Percentiles rank a stretch among this genome's conserved stretches.
These are phyloP conservation scores for Natator depressus DNA, from an alignment of 2,113 vertebrate species.

Conservation along the genomic window DNA sequence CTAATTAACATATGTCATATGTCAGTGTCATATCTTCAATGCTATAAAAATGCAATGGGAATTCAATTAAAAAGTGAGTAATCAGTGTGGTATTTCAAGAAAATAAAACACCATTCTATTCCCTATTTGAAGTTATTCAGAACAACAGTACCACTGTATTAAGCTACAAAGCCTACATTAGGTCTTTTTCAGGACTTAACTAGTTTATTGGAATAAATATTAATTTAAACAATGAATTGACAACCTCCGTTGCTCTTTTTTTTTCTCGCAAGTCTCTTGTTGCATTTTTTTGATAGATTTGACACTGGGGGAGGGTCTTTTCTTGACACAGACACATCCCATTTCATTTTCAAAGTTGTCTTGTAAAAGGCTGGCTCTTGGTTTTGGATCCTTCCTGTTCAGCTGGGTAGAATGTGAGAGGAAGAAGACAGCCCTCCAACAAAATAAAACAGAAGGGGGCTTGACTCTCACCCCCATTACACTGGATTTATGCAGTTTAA, in stretches of 20 bases:
- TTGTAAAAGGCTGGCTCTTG: not conserved
- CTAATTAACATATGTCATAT: too few relatives aligned
- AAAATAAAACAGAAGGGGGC: not conserved
- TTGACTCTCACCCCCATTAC: not conserved
- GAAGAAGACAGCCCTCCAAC: too few relatives aligned
- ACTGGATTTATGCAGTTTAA: not conserved
- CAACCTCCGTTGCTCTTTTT: not conserved
- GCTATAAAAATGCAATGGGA: not conserved
- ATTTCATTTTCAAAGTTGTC: not conserved
- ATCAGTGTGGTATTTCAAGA: not conserved
- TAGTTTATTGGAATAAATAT: not conserved
- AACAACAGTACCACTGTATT: not conserved
- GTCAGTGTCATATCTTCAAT: not conserved
- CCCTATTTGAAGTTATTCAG: not conserved
- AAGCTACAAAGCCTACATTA: not conserved
- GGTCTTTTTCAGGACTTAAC: not conserved
- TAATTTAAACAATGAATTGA: not conserved
- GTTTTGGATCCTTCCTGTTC: too few relatives aligned
- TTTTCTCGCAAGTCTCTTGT: not conserved
- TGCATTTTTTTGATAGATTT: not conserved
- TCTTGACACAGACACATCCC: not conserved
- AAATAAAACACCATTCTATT: fast-evolving
- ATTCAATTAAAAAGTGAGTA: not conserved
- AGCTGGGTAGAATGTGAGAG: too few relatives aligned
- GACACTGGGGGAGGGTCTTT: not conserved